Conservation (phyloP, 2,113 vertebrate genomes). For the Labeo catla region DNA sequence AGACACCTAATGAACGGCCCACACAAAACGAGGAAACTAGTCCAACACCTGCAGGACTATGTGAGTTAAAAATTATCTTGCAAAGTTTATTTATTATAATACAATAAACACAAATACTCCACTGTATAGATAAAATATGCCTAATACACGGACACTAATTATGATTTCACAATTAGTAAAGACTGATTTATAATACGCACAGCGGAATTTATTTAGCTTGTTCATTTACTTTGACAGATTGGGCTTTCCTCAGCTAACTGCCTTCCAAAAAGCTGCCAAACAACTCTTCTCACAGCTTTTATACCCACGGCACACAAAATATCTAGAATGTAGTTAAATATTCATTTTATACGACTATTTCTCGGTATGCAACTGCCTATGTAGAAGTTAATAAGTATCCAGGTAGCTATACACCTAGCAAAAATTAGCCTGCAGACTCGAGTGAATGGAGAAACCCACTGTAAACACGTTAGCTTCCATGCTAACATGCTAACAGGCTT, state of each 20-base stretch:
- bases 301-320: not conserved
- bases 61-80: not conserved
- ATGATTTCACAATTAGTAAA: not conserved
- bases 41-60: not conserved
- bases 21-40: not conserved
- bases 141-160: not conserved
- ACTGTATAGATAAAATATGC: not conserved
- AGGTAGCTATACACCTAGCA: not conserved
- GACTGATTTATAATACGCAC: not conserved
- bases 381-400: slow-evolving; percentile 8
- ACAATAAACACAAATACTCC: not conserved
- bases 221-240: not conserved
- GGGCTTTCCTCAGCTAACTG: not conserved
- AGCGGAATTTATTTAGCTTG: not conserved
- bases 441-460: slow-evolving; percentile 13
- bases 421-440: not conserved
- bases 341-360: not conserved
- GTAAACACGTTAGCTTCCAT: slow-evolving; percentile 2
- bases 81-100: not conserved
- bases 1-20: not conserved
- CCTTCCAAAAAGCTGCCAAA: not conserved
- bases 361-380: not conserved
- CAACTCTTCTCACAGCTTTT: not conserved
- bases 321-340: not conserved
- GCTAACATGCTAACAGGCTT: slow-evolving; percentile 12